Percentiles rank a stretch among this genome's conserved stretches.
These are phyloP conservation scores for Merluccius polli DNA, from an alignment of 2,797 vertebrate species.

Conservation along the genomic window DNA sequence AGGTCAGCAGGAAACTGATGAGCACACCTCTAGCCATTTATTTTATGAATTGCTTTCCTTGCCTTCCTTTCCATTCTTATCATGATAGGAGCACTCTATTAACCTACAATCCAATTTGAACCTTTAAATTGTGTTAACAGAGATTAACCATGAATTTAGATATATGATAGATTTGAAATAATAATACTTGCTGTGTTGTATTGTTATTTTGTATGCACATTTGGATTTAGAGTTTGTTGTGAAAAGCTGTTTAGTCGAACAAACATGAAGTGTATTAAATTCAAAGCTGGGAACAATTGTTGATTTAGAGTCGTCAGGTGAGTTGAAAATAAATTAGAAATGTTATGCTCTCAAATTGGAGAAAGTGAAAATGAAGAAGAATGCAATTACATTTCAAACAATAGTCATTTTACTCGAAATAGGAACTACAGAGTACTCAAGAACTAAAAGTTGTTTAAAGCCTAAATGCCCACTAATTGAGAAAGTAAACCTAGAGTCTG, in stretches of 20 bases:
- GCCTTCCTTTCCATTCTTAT: conserved; percentile 16
- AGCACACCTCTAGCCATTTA: conserved; percentile 31
- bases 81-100: conserved; percentile 33
- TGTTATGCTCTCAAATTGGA: too few relatives aligned
- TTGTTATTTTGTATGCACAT: conserved; percentile 19
- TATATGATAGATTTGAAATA: conserved; percentile 2
- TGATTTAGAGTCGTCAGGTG: neutral
- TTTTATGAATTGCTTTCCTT: conserved; percentile 38
- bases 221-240: conserved; percentile 7
- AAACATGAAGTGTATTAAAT: neutral
- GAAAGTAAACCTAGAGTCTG: too few relatives aligned
- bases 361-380: neutral
- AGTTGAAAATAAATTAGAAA: neutral
- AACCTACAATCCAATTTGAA: conserved; percentile 41
- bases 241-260: neutral
- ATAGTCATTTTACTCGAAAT: neutral
- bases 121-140: conserved; percentile 40
- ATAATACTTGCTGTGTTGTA: conserved; percentile 21
- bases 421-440: neutral
- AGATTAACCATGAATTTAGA: conserved; percentile 29
- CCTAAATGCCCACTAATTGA: conserved; percentile 46
- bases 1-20: conserved; percentile 26
- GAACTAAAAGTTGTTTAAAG: conserved; percentile 14
- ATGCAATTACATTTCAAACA: neutral
- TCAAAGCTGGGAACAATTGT: neutral